Evolutionary conservation across 1,140 invertebrate species (phyloP).

Genomic region (Conus betulinus): DNA sequence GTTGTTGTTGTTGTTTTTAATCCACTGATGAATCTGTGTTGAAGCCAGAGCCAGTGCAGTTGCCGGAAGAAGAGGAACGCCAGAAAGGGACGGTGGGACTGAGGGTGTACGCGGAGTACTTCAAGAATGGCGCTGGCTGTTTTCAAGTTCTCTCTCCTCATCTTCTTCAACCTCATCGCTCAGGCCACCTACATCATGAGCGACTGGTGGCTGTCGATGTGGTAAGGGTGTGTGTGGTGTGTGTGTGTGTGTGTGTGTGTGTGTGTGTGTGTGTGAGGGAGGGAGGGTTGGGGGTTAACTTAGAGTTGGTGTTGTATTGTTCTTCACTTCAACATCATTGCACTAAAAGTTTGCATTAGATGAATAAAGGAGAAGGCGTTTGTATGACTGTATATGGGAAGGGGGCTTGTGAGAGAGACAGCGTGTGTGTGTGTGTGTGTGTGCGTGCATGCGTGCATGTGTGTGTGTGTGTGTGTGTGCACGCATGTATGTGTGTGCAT

Average conservation of each 20-base stretch:
- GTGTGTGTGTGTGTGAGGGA: neutral
- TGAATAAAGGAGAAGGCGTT: too few relatives aligned
- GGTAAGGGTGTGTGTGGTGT: slow-evolving; percentile 74
- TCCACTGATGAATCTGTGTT: neutral
- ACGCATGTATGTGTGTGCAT: neutral
- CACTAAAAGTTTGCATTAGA: too few relatives aligned
- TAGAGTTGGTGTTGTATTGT: too few relatives aligned
- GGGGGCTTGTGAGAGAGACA: too few relatives aligned
- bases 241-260: neutral
- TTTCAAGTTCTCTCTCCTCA: slow-evolving; percentile 78
- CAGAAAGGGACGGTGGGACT: slow-evolving; percentile 80
- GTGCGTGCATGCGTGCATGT: neutral
- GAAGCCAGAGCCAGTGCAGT: slow-evolving; percentile 66
- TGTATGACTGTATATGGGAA: too few relatives aligned
- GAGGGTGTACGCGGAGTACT: slow-evolving; percentile 82
- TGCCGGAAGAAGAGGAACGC: slow-evolving; percentile 72
- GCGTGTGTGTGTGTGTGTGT: neutral
- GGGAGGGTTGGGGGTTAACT: neutral
- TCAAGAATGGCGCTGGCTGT: slow-evolving; percentile 81
- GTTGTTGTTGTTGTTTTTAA: too few relatives aligned
- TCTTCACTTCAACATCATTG: too few relatives aligned
- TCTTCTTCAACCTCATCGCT: slow-evolving; percentile 81
- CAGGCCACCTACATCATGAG: slow-evolving; percentile 83
- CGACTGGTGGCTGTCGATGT: slow-evolving; percentile 89
- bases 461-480: neutral